Evolutionary conservation across 2,888 invertebrate genomes (phyloP).

Genomic region (Dryobota labecula): DNA sequence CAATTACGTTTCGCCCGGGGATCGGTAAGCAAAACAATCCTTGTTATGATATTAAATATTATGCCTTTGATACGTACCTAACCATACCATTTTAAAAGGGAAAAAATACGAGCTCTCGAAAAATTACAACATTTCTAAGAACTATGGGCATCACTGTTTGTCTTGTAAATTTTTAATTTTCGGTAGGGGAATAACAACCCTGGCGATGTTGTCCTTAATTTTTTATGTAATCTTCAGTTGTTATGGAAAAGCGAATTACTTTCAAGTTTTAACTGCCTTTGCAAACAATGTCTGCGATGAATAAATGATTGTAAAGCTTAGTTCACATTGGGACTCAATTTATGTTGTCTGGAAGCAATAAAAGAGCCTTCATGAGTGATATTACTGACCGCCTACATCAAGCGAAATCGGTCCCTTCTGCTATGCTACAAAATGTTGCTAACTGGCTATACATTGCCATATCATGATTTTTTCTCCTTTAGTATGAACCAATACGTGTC

Average conservation of each 20-base stretch:
- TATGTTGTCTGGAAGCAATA: not conserved
- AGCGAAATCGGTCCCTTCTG: not conserved
- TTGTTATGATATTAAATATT: constrained; percentile 65
- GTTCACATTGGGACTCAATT: not conserved
- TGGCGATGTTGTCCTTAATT: constrained; percentile 70
- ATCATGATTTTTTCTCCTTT: too few species aligned
- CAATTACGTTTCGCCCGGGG: constrained; percentile 58
- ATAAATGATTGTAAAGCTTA: constrained; percentile 46
- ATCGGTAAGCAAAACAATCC: constrained; percentile 60
- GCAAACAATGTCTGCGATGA: constrained; percentile 44
- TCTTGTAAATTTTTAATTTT: constrained; percentile 77
- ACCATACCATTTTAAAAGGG: constrained; percentile 38
- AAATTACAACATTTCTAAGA: constrained; percentile 70
- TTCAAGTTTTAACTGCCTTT: constrained; percentile 37
- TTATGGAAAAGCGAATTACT: constrained; percentile 64
- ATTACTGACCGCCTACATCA: not conserved
- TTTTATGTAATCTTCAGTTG: constrained; percentile 73
- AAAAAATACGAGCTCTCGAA: constrained; percentile 54
- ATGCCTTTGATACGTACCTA: constrained; percentile 43
- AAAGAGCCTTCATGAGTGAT: not conserved
- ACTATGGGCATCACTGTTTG: constrained; percentile 69
- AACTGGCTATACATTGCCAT: too few species aligned
- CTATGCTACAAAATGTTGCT: too few species aligned
- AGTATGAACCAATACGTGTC: too few species aligned
- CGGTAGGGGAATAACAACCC: constrained; percentile 73